Evolutionary conservation across 2,113 vertebrate species (phyloP), one percentile per base, ranked within the genome.

Genomic region (Chroicocephalus ridibundus): DNA sequence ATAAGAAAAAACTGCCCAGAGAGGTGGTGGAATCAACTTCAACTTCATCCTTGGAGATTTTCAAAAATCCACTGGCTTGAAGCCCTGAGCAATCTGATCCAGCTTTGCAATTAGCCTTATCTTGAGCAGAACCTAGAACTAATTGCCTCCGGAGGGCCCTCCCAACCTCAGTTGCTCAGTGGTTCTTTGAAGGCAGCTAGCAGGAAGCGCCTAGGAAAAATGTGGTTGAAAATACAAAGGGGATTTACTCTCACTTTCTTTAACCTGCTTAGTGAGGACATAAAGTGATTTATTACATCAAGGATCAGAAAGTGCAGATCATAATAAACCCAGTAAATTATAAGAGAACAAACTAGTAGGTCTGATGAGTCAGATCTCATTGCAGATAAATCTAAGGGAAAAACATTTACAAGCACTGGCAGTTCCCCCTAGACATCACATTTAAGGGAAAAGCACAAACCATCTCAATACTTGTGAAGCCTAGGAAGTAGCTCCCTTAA

Each of bases 281-380:
- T 82, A 82, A 89, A 52, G 76, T 91, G 84, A 96, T 96, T 88
- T 89, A 94, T 89, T 96, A 13, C 34, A 52, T 96, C 57, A 84
- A 91, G 75, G 69, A 94, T 76, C 70, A 94, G 91, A 93, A 95
- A 94, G 77, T 89, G 69, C 78, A 94, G 93, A 93, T 93, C 61
- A 71, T 96, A 96, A 94, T 87, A 96, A 96, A 95, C 29, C 47
- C 38, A 89, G 75, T 96, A 96, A 91, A 96, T 95, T 95, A 40
- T 57, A 88, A 51, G 65, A 93, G 74, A 93, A 81, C 52, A 76
- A 69, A 87, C 91, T 91, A 66, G 72, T 79, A 76, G 61, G 69
- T 49, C 69, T 84, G 81, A 91, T 94, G 81, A 87, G 74, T 96
- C 78, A 86, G 65, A 89, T 89, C 65, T 94, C 69, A 85, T 71